These are phyloP conservation scores for Dicyrtomina minuta DNA, from an alignment of 2,888 invertebrate genomes.

Conservation along the genomic window DNA sequence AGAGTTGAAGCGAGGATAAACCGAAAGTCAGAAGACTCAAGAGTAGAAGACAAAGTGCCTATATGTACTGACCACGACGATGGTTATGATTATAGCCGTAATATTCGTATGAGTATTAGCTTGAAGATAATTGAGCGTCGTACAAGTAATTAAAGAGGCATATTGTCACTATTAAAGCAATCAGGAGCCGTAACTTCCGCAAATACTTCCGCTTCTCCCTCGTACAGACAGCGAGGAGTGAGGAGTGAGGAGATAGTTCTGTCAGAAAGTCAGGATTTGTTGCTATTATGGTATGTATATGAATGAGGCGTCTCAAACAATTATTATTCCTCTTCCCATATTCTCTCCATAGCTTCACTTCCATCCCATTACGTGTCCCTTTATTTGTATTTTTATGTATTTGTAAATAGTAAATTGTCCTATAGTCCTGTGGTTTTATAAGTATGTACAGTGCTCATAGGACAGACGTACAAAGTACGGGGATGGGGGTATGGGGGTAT, in stretches of 20 bases:
- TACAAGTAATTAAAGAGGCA: slow-evolving; percentile 14
- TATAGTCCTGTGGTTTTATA: neutral
- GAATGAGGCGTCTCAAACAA: slow-evolving; percentile 15
- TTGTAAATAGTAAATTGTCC: neutral
- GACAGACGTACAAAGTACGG: no score
- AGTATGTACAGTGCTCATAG: no score
- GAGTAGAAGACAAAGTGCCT: neutral
- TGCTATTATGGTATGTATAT: no score
- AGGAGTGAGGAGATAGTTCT: no score
- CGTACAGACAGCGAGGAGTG: no score
- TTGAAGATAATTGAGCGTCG: slow-evolving; percentile 1
- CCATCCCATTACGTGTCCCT: slow-evolving; percentile 1
- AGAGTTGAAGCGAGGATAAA: no score
- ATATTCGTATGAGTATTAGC: neutral
- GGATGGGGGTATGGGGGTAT: no score
- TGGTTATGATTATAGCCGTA: neutral
- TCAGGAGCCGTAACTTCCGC: slow-evolving; percentile 41
- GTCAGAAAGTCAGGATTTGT: slow-evolving; percentile 26
- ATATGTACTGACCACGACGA: neutral
- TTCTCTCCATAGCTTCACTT: slow-evolving; percentile 7
- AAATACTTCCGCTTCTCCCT: slow-evolving; percentile 32
- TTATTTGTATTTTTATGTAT: no score
- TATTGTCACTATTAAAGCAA: slow-evolving; percentile 18
- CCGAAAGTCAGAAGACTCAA: neutral
- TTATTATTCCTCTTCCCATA: slow-evolving; percentile 24